A percentile compares a stretch with the other conserved stretches of the same genome.
Conservation (phyloP, 2,113 vertebrate genomes). For the Mesoclemmys tuberculata region DNA sequence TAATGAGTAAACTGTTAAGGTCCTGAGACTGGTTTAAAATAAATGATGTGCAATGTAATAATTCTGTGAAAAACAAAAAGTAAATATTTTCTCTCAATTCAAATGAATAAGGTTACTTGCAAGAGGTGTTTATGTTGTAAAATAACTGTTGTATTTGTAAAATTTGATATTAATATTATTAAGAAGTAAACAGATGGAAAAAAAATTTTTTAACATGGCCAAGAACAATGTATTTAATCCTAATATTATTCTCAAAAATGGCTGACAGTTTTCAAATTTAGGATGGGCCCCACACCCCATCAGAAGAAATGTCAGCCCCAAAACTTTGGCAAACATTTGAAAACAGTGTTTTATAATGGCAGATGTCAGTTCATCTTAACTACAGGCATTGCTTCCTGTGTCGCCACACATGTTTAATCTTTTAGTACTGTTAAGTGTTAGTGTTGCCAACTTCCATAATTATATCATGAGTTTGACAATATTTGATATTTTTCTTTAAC, state of each 20-base stretch:
- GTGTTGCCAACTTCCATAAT: not conserved
- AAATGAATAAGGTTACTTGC: not conserved
- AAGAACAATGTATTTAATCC: not conserved
- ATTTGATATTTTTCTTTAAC: not conserved
- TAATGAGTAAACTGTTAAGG: slow-evolving; percentile 9
- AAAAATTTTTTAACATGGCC: not conserved
- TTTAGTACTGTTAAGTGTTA: not conserved
- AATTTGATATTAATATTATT: not conserved
- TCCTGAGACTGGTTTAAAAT: slow-evolving; percentile 10
- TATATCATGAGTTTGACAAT: not conserved
- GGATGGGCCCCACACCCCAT: too few species aligned
- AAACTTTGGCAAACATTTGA: too few species aligned
- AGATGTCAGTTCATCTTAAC: too few species aligned
- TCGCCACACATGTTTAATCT: not conserved
- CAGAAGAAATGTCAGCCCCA: too few species aligned
- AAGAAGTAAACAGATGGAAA: not conserved
- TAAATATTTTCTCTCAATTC: not conserved
- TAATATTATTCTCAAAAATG: not conserved
- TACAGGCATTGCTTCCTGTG: not conserved
- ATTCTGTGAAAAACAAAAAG: not conserved
- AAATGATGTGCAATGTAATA: not conserved
- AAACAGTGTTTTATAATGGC: too few species aligned
- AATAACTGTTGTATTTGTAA: not conserved
- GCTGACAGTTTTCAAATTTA: too few species aligned
- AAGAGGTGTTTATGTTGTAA: not conserved